Evolutionary conservation across 2,113 vertebrate genomes (phyloP).

Genomic region (Ceuthmochares aereus): DNA sequence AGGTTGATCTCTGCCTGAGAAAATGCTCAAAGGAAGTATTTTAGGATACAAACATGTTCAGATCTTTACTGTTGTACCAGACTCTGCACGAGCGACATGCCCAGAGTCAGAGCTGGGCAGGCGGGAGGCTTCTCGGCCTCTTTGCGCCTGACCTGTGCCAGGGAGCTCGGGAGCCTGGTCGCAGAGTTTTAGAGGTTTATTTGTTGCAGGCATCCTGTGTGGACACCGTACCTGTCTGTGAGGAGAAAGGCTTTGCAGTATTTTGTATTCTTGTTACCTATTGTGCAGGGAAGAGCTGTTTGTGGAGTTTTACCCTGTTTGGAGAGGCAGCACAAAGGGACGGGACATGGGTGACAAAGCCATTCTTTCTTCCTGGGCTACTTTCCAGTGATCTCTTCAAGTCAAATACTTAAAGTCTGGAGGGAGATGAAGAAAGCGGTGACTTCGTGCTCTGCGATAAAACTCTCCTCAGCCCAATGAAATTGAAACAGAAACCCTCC

Average conservation of each 20-base stretch:
- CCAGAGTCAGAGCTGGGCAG: conserved; percentile 16
- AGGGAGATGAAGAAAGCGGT: conserved; percentile 9
- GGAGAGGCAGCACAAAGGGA: conserved; percentile 9
- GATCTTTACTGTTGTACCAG: conserved; percentile 45
- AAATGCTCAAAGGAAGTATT: neutral
- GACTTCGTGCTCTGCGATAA: neutral
- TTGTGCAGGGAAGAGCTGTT: neutral
- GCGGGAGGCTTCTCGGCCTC: conserved; percentile 57
- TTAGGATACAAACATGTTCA: conserved; percentile 25
- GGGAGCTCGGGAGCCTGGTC: conserved; percentile 37
- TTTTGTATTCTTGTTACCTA: conserved; percentile 12
- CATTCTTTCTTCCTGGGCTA: conserved; percentile 23
- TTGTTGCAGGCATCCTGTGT: conserved; percentile 52
- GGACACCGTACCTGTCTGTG: neutral
- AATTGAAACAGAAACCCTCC: neutral
- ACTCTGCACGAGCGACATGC: conserved; percentile 26
- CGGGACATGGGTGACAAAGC: conserved; percentile 14
- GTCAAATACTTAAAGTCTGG: neutral
- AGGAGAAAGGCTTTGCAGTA: conserved; percentile 23
- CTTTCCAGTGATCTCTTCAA: conserved; percentile 27
- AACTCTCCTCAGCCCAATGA: conserved; percentile 6
- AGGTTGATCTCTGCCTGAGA: conserved; percentile 33
- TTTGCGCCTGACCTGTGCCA: conserved; percentile 46
- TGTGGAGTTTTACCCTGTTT: neutral
- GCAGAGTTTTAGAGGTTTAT: conserved; percentile 12